A percentile compares a stretch with the other conserved stretches of the same genome.
Conservation (phyloP, 2,113 vertebrate genomes). For the Vidua chalybeata region DNA sequence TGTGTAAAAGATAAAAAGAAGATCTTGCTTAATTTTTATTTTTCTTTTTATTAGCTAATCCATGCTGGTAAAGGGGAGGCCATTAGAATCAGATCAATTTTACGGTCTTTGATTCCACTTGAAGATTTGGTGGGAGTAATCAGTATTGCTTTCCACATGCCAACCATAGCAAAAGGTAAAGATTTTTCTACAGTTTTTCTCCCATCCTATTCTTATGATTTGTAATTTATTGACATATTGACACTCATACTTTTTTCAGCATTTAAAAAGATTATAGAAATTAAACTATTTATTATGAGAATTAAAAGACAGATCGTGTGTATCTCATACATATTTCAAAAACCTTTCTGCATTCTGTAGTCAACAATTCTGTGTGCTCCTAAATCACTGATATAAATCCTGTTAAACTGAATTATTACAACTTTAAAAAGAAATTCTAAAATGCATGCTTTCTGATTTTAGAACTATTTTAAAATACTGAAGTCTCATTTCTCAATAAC, state of each 20-base stretch:
- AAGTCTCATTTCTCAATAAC: background rate
- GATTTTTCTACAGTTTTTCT: background rate
- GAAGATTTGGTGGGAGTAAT: slow-evolving; percentile 95
- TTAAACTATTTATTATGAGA: background rate
- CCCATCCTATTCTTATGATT: background rate
- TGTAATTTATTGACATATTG: background rate
- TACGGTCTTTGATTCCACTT: slow-evolving; percentile 92
- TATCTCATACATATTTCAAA: background rate
- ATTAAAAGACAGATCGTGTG: background rate
- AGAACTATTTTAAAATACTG: background rate
- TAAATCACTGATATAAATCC: background rate
- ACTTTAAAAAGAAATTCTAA: background rate
- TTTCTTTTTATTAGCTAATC: slow-evolving; percentile 81
- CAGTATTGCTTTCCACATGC: slow-evolving; percentile 94
- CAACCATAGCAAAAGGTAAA: slow-evolving; percentile 89
- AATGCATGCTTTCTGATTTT: background rate
- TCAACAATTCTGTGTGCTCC: background rate
- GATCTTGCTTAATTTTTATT: background rate
- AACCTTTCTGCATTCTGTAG: background rate
- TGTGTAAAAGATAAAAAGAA: background rate
- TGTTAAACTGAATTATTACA: background rate
- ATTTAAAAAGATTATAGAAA: background rate
- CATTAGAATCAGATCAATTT: slow-evolving; percentile 93
- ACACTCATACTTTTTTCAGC: background rate
- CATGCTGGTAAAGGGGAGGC: slow-evolving; percentile 95